phyloP scores from a whole-genome alignment of 2,888 invertebrate genomes.

The Ditylenchus weischeri region DNA sequence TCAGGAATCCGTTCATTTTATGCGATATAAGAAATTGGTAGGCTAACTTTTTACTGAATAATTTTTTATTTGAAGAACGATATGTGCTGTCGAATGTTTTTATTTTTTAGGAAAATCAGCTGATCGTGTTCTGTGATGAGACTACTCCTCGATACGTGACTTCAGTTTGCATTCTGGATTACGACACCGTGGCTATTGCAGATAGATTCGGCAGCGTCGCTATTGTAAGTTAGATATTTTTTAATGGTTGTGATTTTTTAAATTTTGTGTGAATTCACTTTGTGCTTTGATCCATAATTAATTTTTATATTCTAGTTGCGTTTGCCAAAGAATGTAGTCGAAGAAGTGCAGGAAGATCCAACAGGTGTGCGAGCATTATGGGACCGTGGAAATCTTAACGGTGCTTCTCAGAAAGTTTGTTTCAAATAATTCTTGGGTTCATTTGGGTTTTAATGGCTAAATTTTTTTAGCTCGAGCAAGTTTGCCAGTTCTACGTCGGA shows the following conservation, averaged over 20 bases:
- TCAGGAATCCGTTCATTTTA: constrained; percentile 92
- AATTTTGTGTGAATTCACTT: background rate
- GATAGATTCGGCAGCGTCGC: constrained; percentile 97
- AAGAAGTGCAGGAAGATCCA: constrained; percentile 98
- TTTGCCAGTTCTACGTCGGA: constrained; percentile 89
- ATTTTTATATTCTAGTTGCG: constrained; percentile 65
- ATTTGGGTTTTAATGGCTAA: background rate
- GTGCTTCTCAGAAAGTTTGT: constrained; percentile 88
- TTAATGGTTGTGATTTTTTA: background rate
- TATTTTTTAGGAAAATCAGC: constrained; percentile 75
- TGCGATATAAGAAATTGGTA: constrained; percentile 69
- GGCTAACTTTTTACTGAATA: constrained; percentile 23
- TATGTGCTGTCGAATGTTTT: background rate
- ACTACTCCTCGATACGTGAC: constrained; percentile 95
- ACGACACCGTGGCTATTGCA: constrained; percentile 88
- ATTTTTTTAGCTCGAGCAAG: constrained; percentile 68
- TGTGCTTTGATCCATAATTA: background rate
- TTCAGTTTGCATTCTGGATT: constrained; percentile 84
- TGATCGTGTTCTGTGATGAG: constrained; percentile 97
- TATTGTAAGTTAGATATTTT: constrained; percentile 67
- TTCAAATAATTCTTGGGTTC: background rate
- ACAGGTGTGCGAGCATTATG: constrained; percentile 96
- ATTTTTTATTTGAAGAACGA: background rate
- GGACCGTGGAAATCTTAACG: constrained; percentile 82
- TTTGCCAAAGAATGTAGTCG: constrained; percentile 82